Percentiles rank a stretch among this genome's conserved stretches.
Evolutionary conservation across 2,113 vertebrate species (phyloP).

Genomic region (Tricholaema leucomelas): DNA sequence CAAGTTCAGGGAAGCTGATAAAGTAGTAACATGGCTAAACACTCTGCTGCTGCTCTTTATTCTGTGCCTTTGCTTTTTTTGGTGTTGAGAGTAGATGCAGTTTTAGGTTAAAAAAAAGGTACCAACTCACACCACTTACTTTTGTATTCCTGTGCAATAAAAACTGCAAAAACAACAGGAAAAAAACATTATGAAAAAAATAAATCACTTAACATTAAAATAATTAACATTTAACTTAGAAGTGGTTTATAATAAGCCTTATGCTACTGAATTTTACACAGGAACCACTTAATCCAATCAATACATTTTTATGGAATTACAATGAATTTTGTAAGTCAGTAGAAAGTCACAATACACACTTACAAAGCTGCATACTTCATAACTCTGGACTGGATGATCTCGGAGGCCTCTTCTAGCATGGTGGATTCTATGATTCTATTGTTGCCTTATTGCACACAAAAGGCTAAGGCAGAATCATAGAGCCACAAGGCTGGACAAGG

Average conservation of each 20-base stretch:
- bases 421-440: too few species aligned
- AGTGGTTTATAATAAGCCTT: neutral
- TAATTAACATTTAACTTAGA: neutral
- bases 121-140: neutral
- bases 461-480: neutral
- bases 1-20: neutral
- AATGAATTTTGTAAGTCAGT: neutral
- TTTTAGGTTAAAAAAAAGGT: neutral
- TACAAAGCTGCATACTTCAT: neutral
- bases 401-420: too few species aligned
- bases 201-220: neutral
- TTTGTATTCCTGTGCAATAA: neutral
- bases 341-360: neutral
- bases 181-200: neutral
- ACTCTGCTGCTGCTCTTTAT: neutral
- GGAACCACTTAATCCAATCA: neutral
- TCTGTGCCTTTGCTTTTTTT: neutral
- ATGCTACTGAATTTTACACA: neutral
- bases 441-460: neutral
- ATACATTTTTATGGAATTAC: neutral
- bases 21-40: neutral
- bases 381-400: too few species aligned
- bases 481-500: too few species aligned
- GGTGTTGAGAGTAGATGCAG: rapidly evolving
- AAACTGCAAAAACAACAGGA: neutral